A percentile compares a stretch with the other conserved stretches of the same genome.
These are phyloP conservation scores for Glyptemys insculpta DNA, from an alignment of 2,797 vertebrate species.

Conservation along the genomic window DNA sequence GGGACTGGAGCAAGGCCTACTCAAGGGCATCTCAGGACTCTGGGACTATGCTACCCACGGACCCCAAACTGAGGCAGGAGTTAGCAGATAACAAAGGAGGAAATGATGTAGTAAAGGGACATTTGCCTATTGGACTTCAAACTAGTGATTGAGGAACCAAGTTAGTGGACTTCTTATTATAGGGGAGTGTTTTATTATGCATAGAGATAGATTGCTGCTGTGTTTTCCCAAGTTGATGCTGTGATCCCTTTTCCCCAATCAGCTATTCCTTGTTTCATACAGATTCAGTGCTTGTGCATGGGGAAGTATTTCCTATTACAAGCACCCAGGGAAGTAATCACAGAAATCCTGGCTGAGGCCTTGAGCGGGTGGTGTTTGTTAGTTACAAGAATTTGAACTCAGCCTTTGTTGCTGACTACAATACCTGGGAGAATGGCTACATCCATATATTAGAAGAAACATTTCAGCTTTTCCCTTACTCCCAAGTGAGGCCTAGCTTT, in stretches of 20 bases:
- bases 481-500: not conserved
- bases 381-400: not conserved
- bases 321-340: not conserved
- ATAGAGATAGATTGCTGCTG: not conserved
- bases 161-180: not conserved
- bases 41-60: not conserved
- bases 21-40: not conserved
- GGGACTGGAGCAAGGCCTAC: not conserved
- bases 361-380: not conserved
- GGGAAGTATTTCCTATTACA: rapidly evolving
- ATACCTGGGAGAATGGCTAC: not conserved
- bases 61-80: not conserved
- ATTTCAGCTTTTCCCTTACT: not conserved
- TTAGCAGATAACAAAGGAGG: not conserved
- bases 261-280: rapidly evolving
- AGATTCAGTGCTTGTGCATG: not conserved
- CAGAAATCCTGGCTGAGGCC: not conserved
- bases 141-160: not conserved
- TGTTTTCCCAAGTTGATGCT: not conserved
- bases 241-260: not conserved
- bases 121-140: not conserved
- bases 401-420: not conserved
- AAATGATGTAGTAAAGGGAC: not conserved
- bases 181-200: not conserved
- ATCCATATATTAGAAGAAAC: not conserved